phyloP scores from a whole-genome alignment of 2,113 vertebrate species.

The Neopipo cinnamomea region DNA sequence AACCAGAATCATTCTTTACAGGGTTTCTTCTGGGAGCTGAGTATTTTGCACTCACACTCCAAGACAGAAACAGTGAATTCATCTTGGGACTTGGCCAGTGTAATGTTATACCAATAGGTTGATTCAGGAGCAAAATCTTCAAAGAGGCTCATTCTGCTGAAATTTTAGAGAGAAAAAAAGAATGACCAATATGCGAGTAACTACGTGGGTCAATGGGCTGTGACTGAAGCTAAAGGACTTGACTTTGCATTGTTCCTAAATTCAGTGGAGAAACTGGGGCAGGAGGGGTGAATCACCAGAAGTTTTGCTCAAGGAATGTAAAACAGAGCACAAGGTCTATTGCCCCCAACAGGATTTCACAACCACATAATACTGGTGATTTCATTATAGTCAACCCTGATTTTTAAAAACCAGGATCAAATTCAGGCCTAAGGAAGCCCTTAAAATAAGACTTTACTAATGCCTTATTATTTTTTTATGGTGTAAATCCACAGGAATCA shows the following conservation, averaged over 20 bases:
- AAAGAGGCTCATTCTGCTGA: neutral
- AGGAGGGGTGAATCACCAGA: neutral
- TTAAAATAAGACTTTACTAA: conserved; percentile 1
- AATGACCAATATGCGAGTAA: neutral
- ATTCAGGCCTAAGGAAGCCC: neutral
- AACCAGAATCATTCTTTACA: neutral
- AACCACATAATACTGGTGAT: neutral
- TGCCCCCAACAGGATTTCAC: neutral
- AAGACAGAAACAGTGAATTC: neutral
- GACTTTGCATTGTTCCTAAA: neutral
- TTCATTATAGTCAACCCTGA: neutral
- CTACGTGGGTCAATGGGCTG: neutral
- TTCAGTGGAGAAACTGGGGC: neutral
- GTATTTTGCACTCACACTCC: conserved; percentile 15
- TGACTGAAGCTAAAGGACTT: neutral
- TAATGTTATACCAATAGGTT: conserved; percentile 23
- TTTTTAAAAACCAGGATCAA: conserved; percentile 9
- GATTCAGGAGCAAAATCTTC: conserved; percentile 34
- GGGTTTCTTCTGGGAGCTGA: neutral
- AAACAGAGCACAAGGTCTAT: neutral
- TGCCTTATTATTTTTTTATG: neutral
- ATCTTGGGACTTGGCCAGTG: neutral
- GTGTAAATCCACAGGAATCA: neutral
- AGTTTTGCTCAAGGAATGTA: neutral
- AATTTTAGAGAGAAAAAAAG: conserved; percentile 23